Evolutionary conservation across 2,797 vertebrate genomes (phyloP).

Genomic region (Gambusia yucatana): DNA sequence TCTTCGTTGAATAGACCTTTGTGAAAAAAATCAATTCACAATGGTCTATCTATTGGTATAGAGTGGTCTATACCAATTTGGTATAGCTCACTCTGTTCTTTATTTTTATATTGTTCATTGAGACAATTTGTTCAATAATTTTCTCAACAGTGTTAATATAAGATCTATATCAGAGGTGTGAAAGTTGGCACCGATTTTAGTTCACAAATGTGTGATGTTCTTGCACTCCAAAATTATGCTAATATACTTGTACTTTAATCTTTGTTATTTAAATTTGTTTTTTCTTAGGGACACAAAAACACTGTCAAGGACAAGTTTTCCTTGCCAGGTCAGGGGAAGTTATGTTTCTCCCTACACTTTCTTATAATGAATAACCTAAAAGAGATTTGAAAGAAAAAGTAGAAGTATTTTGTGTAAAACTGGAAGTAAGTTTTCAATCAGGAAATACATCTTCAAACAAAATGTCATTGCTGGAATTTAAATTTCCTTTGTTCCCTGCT

Average conservation of each 20-base stretch:
- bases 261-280: not conserved
- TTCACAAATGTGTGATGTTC: not conserved
- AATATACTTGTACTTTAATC: not conserved
- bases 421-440: not conserved
- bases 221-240: not conserved
- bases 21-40: constrained; percentile 3
- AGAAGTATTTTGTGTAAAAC: not conserved
- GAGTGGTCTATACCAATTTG: not conserved
- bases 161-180: not conserved
- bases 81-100: constrained; percentile 1
- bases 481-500: constrained; percentile 14
- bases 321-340: not conserved
- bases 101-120: constrained; percentile 8
- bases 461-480: constrained; percentile 23
- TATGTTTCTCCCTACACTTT: not conserved
- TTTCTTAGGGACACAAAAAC: not conserved
- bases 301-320: not conserved
- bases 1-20: not conserved
- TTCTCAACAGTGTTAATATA: not conserved
- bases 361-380: not conserved
- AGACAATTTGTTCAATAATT: constrained; percentile 26
- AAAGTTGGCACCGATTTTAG: not conserved
- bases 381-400: not conserved
- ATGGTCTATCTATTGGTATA: no score
- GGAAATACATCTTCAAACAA: constrained; percentile 24